phyloP scores from a whole-genome alignment of 2,888 invertebrate genomes.

The Trachelus troglodyta region DNA sequence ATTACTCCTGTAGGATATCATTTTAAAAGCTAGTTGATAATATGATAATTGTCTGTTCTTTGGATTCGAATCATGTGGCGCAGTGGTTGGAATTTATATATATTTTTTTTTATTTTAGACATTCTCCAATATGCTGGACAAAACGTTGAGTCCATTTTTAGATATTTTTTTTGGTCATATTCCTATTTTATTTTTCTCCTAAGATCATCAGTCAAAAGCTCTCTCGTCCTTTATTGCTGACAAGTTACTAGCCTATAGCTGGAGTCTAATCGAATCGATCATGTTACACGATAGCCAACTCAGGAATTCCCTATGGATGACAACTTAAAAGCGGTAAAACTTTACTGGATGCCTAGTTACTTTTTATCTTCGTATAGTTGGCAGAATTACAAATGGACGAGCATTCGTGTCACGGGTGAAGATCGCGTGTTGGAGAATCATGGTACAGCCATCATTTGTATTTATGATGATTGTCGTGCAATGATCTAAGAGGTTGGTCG shows the following conservation, averaged over 20 bases:
- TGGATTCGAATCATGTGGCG: no score
- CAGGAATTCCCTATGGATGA: not conserved
- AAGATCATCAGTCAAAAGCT: not conserved
- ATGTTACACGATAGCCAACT: not conserved
- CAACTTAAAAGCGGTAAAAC: not conserved
- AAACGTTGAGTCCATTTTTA: not conserved
- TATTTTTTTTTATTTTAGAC: not conserved
- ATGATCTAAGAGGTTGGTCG: not conserved
- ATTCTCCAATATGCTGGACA: not conserved
- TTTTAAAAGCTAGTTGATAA: no score
- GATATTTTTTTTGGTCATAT: not conserved
- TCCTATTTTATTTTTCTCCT: not conserved
- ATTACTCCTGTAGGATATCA: no score
- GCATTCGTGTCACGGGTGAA: not conserved
- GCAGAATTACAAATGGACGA: not conserved
- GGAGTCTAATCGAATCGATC: not conserved
- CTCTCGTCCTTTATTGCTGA: not conserved
- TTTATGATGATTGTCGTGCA: not conserved
- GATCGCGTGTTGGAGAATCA: not conserved
- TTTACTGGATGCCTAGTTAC: not conserved
- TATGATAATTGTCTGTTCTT: no score
- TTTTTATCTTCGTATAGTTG: not conserved
- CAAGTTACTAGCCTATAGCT: not conserved
- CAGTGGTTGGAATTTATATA: not conserved
- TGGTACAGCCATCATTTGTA: not conserved